A percentile compares a stretch with the other conserved stretches of the same genome.
Evolutionary conservation across 1,140 invertebrate genomes (phyloP).

Genomic region (Scaptomyza pallida): DNA sequence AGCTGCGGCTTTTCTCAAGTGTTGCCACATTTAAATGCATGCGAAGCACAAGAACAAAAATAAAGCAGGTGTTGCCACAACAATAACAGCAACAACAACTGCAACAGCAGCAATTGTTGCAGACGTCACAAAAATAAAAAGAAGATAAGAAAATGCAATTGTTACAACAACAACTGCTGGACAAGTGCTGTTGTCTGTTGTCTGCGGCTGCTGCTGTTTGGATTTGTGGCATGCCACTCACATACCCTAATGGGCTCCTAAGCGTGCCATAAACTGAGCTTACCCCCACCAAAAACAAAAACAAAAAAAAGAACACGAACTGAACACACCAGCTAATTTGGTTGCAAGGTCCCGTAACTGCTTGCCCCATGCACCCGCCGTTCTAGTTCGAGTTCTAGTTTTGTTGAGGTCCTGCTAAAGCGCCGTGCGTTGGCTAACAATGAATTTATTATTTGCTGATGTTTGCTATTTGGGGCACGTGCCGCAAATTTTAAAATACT

Average conservation of each 20-base stretch:
- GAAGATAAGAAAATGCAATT: conserved; percentile 4
- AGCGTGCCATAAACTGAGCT: conserved; percentile 60
- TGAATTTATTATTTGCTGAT: conserved; percentile 83
- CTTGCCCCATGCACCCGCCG: no score
- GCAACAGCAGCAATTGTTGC: conserved; percentile 25
- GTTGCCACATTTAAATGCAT: conserved; percentile 25
- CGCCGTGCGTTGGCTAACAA: conserved; percentile 57
- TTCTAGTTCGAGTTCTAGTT: neutral
- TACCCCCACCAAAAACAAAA: conserved; percentile 21
- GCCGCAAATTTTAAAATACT: conserved; percentile 78
- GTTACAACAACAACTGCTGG: conserved; percentile 7
- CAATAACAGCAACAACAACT: conserved; percentile 5
- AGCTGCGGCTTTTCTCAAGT: conserved; percentile 43
- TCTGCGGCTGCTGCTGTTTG: conserved; percentile 5
- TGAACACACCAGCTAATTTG: conserved; percentile 54
- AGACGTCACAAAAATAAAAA: conserved; percentile 16
- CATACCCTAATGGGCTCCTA: conserved; percentile 58
- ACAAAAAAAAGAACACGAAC: no score
- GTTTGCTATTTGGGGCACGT: conserved; percentile 82
- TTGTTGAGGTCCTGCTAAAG: conserved; percentile 19
- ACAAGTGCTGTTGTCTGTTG: conserved; percentile 31
- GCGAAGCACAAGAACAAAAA: conserved; percentile 20
- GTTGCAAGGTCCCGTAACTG: conserved; percentile 29
- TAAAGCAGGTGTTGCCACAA: conserved; percentile 17
- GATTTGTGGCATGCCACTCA: conserved; percentile 66